Base-by-base conservation (phyloP, 2,797 vertebrate genomes). In the Tangara arthus region DNA sequence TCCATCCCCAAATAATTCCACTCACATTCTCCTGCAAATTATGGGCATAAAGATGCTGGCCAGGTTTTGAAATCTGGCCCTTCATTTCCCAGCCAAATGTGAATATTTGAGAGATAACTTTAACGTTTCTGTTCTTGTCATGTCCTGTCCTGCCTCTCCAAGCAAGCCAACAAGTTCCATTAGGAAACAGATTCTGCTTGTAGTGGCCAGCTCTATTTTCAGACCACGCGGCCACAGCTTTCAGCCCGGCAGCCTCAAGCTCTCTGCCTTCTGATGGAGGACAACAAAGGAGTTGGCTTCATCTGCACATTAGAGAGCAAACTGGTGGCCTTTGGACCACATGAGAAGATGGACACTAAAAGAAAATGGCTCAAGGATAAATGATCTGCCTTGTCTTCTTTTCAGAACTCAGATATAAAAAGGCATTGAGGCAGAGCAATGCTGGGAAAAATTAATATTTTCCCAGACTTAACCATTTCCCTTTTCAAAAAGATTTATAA, bases 401-500 rank as follows among this genome's bases (percentile, higher is more conserved):
- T 84, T 75, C 71, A 95, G 75, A 95, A 92, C 12, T 85, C 68
- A 32, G 64, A 87, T 87, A 60, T 24, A 65, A 78, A 91, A 94
- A 95, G 64, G 37, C 35, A 95, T 27, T 7, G 56, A 84, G 82
- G 75, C 64, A 70, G 46, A 64, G 86, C 46, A 93, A 60, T 17
- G 75, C 78, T 94, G 93, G 90, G 81, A 93, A 95, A 91, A 96
- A 92, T 44, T 77, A 89, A 90, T 87, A 80, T 94, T 94, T 97
- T 95, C 90, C 90, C 94, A 96, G 94, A 95, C 95, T 94, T 93
- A 94, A 80, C 81, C 49, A 82, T 95, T 95, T 95, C 87, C 90
- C 42, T 95, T 95, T 93, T 94, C 90, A 92, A 92, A 90, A 95
- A 95, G 93, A 96, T 94, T 93, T 95, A 94, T 87, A 95, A 95